Conservation (phyloP, 2,113 vertebrate genomes). For the Clupea harengus region DNA sequence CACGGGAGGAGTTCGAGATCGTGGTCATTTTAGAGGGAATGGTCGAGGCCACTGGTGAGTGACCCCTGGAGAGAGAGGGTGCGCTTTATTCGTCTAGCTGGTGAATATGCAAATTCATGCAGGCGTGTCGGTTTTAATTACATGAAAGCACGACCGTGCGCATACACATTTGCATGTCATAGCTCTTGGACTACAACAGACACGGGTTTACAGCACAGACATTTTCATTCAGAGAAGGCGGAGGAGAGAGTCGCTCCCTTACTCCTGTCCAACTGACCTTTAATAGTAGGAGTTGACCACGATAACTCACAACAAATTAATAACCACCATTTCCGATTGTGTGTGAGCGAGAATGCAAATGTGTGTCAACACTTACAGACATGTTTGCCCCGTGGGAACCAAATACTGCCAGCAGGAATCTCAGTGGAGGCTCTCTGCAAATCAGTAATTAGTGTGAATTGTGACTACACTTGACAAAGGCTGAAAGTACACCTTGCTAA, state of each 20-base stretch:
- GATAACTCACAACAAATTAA: neutral
- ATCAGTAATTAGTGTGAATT: constrained; percentile 60
- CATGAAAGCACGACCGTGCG: neutral
- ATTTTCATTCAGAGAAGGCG: neutral
- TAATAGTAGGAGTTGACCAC: neutral
- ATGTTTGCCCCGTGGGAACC: neutral
- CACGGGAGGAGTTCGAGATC: constrained; percentile 81
- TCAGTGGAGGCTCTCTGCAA: constrained; percentile 75
- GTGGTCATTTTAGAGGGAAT: constrained; percentile 86
- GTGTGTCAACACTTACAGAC: neutral
- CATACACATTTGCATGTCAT: neutral
- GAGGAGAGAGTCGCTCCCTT: neutral
- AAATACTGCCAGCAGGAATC: constrained; percentile 68
- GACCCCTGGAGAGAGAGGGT: neutral
- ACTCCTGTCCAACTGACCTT: neutral
- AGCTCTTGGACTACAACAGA: neutral
- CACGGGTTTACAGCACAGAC: neutral
- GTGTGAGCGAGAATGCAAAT: neutral
- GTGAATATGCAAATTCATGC: neutral
- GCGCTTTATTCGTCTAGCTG: neutral
- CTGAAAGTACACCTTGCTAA: constrained; percentile 40
- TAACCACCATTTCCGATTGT: neutral
- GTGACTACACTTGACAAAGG: constrained; percentile 30
- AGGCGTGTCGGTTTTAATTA: neutral
- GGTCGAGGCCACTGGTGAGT: constrained; percentile 84